Base-by-base conservation (phyloP, 2,888 invertebrate species). In the Apodemia zela region DNA sequence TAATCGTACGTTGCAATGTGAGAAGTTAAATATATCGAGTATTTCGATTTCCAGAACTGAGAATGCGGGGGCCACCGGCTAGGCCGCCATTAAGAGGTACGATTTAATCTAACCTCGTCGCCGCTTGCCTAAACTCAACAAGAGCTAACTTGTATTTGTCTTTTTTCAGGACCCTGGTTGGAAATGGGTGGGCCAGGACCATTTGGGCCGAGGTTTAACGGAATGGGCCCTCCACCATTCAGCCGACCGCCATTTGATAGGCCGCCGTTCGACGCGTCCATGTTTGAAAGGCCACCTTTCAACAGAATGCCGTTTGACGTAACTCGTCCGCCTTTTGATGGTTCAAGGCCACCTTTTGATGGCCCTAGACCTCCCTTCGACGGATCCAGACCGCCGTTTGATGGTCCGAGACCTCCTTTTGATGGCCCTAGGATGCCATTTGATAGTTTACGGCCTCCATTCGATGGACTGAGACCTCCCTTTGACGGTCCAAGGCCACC, bases 81-180 rank as follows among this genome's bases (percentile, higher is more conserved):
- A 78, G 86, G 67, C 84, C 78, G 69, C 84, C 84, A 63, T 78
- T 85, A 78, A 77, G 84, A 87, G 88, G 89, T 87, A 86, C 75
- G 82, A 63, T 63, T 60, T 59, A 54, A 42, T 65, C 64, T 61
- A 64, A 49, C 49, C 57, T 65, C 61, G 29, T n/a, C 21, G 17
- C 15, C 10, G 18, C 7, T 13, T 5, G 6, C 25, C 38, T 51
- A 17, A 21, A 60, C 29, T 57, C 60, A 33, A 59, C 58, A 11
- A 25, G 15, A 8, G 38, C 61, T 59, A 63, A 67, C 60, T 29
- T 15, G 5, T 15, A 13, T 21, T 63, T 66, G 47, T 54, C 63
- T 61, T 35, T 67, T 87, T 84, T 10, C 88, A 84, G 89, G 85
- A 15, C 85, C 86, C 0, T 89, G 89, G 89, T 82, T 93, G 91